Evolutionary conservation across 2,113 vertebrate genomes (phyloP).

Genomic region (Dryoscopus gambensis): DNA sequence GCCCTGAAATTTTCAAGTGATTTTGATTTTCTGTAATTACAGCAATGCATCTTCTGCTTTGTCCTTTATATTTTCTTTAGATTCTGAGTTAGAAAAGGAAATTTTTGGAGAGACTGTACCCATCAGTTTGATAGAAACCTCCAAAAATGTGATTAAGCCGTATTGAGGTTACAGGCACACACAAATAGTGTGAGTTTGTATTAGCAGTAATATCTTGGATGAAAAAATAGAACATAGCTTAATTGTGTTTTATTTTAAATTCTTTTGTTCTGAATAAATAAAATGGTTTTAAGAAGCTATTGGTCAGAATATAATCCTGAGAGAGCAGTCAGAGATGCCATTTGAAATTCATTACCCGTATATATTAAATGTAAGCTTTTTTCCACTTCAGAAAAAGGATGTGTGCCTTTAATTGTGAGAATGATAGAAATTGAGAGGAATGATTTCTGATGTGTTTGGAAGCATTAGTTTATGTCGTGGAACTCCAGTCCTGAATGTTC

Average conservation of each 20-base stretch:
- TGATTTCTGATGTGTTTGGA: neutral
- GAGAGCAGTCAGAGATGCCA: neutral
- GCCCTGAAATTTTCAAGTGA: neutral
- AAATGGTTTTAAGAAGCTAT: neutral
- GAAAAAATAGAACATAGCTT: neutral
- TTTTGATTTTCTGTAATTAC: neutral
- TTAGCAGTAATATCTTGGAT: neutral
- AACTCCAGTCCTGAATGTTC: neutral
- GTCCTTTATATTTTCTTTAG: neutral
- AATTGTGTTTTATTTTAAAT: neutral
- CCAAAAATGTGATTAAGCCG: neutral
- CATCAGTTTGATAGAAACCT: neutral
- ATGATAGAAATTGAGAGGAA: neutral
- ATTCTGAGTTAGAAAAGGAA: neutral
- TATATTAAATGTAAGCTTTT: fast-evolving
- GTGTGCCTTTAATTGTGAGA: neutral
- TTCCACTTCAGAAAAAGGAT: neutral
- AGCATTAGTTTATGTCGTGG: neutral
- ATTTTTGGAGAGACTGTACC: neutral
- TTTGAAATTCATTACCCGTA: neutral
- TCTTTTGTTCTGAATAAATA: neutral
- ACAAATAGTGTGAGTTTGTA: neutral
- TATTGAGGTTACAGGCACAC: neutral
- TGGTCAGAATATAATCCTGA: neutral
- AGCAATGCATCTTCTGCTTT: neutral